These are phyloP conservation scores for Temnothorax ravouxi DNA, from an alignment of 2,888 invertebrate genomes.

Conservation along the genomic window DNA sequence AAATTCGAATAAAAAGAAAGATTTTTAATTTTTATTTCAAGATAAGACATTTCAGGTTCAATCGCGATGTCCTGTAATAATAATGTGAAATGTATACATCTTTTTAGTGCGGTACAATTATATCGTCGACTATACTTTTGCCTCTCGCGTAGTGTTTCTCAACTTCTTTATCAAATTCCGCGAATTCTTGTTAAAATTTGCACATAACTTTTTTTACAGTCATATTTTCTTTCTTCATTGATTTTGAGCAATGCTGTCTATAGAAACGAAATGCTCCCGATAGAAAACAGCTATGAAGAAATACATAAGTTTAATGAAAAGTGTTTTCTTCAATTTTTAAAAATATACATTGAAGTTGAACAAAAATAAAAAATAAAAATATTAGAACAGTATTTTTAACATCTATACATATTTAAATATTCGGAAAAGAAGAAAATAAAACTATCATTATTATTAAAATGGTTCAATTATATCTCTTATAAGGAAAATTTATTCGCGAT, in stretches of 20 bases:
- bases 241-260: background rate
- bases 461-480: slow-evolving; percentile 54
- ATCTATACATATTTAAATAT: background rate
- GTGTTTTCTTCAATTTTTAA: background rate
- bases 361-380: background rate
- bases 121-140: background rate
- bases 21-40: background rate
- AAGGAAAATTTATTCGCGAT: slow-evolving; percentile 58
- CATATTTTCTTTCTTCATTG: background rate
- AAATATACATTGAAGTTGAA: slow-evolving; percentile 6
- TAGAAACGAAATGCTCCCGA: background rate
- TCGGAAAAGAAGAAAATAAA: background rate
- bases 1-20: background rate
- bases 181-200: slow-evolving; percentile 13
- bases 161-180: background rate
- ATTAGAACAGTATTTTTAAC: background rate
- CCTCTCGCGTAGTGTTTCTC: background rate
- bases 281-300: background rate
- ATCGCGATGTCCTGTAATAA: background rate
- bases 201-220: slow-evolving; percentile 7
- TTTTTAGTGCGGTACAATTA: background rate
- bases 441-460: slow-evolving; percentile 9
- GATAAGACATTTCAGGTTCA: background rate
- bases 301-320: slow-evolving; percentile 40
- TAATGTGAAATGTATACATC: background rate